Conservation (phyloP, 92 coral and sea anemone genomes). For the Epizoanthus illoricatus region DNA sequence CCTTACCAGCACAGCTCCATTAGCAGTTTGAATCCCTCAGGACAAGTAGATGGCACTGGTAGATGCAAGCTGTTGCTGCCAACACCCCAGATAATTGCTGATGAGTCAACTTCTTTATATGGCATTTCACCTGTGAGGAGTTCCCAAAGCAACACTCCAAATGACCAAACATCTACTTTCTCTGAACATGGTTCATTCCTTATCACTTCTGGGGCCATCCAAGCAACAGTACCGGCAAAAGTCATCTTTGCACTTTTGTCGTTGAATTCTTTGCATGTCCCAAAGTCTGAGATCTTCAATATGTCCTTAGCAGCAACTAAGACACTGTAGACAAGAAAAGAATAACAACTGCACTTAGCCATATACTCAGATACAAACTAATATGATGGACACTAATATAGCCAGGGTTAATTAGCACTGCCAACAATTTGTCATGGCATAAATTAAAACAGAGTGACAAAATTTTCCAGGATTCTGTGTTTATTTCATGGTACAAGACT, state of each 20-base stretch:
- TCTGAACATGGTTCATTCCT: conserved; percentile 91
- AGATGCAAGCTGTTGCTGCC: conserved; percentile 88
- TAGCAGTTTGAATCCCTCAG: conserved; percentile 85
- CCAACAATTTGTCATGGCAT: too few species aligned
- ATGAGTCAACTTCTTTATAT: conserved; percentile 87
- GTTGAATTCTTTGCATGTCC: conserved; percentile 85
- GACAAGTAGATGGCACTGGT: conserved; percentile 85
- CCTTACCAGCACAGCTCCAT: conserved; percentile 88
- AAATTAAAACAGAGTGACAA: too few species aligned
- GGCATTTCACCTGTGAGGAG: conserved; percentile 93
- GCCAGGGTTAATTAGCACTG: too few species aligned
- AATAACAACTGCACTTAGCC: not conserved
- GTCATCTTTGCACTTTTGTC: conserved; percentile 94
- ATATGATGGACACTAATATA: not conserved
- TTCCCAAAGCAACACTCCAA: conserved; percentile 91
- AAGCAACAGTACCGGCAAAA: conserved; percentile 92
- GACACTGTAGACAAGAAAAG: conserved; percentile 50
- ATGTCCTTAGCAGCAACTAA: conserved; percentile 78
- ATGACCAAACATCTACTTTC: conserved; percentile 91
- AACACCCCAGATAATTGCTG: conserved; percentile 92
- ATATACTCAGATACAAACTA: not conserved
- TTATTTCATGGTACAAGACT: too few species aligned
- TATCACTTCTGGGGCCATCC: conserved; percentile 97
- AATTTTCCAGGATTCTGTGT: too few species aligned
- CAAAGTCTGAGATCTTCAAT: conserved; percentile 90